phyloP scores from a whole-genome alignment of 2,888 invertebrate species.

The Punctoribates punctum region DNA sequence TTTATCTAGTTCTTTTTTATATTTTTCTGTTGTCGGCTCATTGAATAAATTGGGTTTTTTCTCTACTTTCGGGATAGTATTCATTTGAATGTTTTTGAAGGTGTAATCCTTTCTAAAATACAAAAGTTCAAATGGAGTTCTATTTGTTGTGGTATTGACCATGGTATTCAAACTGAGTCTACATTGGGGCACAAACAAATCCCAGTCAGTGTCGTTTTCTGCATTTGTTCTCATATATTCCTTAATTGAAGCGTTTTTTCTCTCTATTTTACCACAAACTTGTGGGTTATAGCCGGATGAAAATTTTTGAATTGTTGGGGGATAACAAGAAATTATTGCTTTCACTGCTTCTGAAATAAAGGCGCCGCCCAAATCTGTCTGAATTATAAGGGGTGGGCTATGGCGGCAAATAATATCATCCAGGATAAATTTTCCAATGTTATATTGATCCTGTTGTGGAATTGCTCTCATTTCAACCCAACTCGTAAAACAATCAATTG shows the following conservation, averaged over 20 bases:
- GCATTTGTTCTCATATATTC: background rate
- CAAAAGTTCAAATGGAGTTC: background rate
- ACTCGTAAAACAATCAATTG: background rate
- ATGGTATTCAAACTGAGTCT: background rate
- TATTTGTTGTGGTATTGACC: background rate
- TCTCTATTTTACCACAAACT: background rate
- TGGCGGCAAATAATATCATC: background rate
- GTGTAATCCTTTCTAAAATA: background rate
- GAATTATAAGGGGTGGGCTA: background rate
- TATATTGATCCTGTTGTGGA: background rate
- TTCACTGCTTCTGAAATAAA: background rate
- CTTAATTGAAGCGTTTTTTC: background rate
- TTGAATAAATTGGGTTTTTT: background rate
- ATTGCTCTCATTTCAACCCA: background rate
- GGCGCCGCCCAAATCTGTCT: background rate
- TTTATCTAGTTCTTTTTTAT: background rate
- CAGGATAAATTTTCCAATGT: background rate
- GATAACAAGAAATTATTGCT: background rate
- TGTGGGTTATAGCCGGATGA: background rate
- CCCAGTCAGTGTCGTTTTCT: background rate
- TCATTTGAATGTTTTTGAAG: background rate
- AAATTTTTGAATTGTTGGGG: background rate
- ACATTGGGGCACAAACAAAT: background rate
- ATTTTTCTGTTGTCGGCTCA: background rate
- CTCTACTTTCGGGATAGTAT: background rate